A percentile compares a stretch with the other conserved stretches of the same genome.
phyloP scores from a whole-genome alignment of 2,113 vertebrate species.

The Corythornis cristatus region DNA sequence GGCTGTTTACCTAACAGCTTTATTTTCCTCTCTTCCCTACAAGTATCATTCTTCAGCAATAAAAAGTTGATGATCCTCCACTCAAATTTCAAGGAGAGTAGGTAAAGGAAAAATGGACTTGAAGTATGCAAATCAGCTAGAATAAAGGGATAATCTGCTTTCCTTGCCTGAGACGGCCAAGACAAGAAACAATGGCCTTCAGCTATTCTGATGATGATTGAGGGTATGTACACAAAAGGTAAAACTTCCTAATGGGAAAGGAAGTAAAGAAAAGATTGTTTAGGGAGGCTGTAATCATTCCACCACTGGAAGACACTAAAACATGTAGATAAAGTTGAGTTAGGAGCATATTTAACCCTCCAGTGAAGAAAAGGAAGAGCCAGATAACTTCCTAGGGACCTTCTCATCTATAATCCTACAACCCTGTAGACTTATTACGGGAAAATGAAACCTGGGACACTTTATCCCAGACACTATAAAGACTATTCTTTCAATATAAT shows the following conservation, averaged over 20 bases:
- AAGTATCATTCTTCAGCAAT: neutral
- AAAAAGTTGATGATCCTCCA: neutral
- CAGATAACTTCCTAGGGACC: neutral
- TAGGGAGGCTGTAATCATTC: neutral
- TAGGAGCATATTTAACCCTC: neutral
- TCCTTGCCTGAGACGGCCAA: accelerated
- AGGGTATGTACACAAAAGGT: neutral
- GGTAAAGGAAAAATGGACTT: neutral
- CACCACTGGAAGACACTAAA: neutral
- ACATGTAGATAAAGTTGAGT: neutral
- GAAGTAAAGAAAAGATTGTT: neutral
- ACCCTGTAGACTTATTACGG: neutral
- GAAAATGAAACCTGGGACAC: neutral
- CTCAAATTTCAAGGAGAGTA: neutral
- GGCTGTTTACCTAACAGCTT: neutral
- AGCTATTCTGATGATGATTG: neutral
- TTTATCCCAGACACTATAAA: neutral
- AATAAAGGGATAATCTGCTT: neutral
- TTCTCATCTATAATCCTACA: neutral
- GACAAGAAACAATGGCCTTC: neutral
- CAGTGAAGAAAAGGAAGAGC: neutral
- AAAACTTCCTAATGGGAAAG: neutral
- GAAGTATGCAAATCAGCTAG: neutral
- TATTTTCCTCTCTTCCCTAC: neutral
- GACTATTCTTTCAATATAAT: neutral